Percentiles rank a stretch among this genome's conserved stretches.
Evolutionary conservation across 2,113 vertebrate species (phyloP).

Genomic region (Tragelaphus imberbis): DNA sequence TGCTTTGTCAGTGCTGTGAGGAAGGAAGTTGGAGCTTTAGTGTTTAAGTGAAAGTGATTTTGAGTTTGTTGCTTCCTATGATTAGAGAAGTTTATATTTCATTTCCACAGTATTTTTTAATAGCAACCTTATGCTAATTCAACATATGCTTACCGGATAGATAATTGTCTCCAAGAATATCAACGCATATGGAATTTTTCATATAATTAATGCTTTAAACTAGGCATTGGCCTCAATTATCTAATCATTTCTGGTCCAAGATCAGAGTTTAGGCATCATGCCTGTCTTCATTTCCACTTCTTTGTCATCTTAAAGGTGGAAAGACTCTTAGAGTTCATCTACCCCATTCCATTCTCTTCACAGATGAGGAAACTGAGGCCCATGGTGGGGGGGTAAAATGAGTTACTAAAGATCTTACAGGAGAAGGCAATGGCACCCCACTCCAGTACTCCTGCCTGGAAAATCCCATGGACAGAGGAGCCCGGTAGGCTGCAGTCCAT

Average conservation of each 20-base stretch:
- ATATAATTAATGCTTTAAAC: constrained; percentile 50
- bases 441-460: too few relatives aligned
- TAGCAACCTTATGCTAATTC: constrained; percentile 66
- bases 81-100: constrained; percentile 44
- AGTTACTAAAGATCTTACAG: neutral
- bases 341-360: neutral
- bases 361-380: neutral
- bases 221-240: constrained; percentile 24
- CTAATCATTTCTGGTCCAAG: constrained; percentile 1
- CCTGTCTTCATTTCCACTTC: neutral
- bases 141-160: constrained; percentile 55
- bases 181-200: constrained; percentile 46
- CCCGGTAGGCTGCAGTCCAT: too few relatives aligned
- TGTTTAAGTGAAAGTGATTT: constrained; percentile 10
- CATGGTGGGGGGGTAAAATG: neutral
- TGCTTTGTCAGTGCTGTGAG: neutral
- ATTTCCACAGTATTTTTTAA: constrained; percentile 60
- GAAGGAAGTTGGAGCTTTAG: constrained; percentile 8
- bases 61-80: constrained; percentile 43
- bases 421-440: too few relatives aligned
- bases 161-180: constrained; percentile 57
- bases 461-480: too few relatives aligned
- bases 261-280: neutral
- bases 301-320: neutral
- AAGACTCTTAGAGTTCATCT: neutral